phyloP scores from a whole-genome alignment of 2,113 vertebrate species.

The Hippocampus comes region DNA sequence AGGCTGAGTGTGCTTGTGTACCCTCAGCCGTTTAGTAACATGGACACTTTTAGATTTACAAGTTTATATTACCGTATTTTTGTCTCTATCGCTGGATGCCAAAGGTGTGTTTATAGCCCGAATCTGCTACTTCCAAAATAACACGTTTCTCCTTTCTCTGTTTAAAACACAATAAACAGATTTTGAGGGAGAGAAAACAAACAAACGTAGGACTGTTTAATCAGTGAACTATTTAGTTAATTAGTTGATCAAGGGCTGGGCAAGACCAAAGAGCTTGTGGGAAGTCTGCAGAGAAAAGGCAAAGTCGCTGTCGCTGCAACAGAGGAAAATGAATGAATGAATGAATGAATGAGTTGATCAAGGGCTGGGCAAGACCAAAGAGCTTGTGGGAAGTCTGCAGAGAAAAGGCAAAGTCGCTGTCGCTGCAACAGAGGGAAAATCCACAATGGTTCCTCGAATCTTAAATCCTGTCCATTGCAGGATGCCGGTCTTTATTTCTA shows the following conservation, averaged over 20 bases:
- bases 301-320: neutral
- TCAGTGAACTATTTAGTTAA: too few relatives aligned
- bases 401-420: neutral
- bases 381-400: neutral
- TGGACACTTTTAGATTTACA: conserved; percentile 64
- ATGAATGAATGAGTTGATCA: too few relatives aligned
- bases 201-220: too few relatives aligned
- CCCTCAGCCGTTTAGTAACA: conserved; percentile 67
- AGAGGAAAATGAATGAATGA: too few relatives aligned
- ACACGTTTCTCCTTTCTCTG: neutral
- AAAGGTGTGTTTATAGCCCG: conserved; percentile 22
- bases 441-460: too few relatives aligned
- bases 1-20: conserved; percentile 57
- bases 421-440: neutral
- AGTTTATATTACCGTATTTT: conserved; percentile 40
- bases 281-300: neutral
- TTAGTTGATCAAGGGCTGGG: neutral
- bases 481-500: too few relatives aligned
- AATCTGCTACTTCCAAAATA: neutral
- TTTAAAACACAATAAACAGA: neutral
- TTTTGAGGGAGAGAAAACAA: neutral
- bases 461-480: too few relatives aligned
- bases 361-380: neutral
- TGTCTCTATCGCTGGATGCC: conserved; percentile 26
- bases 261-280: neutral